Evolutionary conservation across 2,113 vertebrate genomes (phyloP).

Genomic region (Aegotheles bennettii): DNA sequence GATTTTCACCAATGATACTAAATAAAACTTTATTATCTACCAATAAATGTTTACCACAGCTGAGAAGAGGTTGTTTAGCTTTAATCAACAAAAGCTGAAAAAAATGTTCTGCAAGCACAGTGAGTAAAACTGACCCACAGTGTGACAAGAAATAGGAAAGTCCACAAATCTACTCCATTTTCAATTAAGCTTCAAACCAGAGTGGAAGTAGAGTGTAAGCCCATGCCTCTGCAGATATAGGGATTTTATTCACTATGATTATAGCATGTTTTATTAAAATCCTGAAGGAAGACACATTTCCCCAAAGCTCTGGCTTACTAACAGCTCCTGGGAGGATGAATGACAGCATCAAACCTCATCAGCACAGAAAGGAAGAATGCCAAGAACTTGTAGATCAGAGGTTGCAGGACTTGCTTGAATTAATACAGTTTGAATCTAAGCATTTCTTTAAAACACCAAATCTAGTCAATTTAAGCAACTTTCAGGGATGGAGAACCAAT

Average conservation of each 20-base stretch:
- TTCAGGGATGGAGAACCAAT: neutral
- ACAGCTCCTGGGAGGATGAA: neutral
- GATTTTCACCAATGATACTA: neutral
- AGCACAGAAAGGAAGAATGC: neutral
- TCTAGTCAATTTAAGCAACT: neutral
- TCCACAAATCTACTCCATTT: neutral
- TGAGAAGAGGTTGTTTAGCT: neutral
- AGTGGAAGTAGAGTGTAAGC: neutral
- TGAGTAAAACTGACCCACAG: neutral
- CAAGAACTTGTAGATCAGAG: slow-evolving; percentile 20
- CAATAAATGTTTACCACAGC: neutral
- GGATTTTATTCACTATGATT: neutral
- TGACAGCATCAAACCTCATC: neutral
- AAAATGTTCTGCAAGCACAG: neutral
- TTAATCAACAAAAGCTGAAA: neutral
- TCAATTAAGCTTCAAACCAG: neutral
- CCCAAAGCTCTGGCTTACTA: neutral
- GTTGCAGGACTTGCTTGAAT: neutral
- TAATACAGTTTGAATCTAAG: neutral
- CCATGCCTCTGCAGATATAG: neutral
- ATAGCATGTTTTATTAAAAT: neutral
- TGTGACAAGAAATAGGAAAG: neutral
- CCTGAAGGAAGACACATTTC: neutral
- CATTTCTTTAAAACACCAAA: neutral
- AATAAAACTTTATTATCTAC: neutral